Percentiles rank a stretch among this genome's conserved stretches.
These are phyloP conservation scores for Callimorpha dominula DNA, from an alignment of 2,888 invertebrate species.

Conservation along the genomic window DNA sequence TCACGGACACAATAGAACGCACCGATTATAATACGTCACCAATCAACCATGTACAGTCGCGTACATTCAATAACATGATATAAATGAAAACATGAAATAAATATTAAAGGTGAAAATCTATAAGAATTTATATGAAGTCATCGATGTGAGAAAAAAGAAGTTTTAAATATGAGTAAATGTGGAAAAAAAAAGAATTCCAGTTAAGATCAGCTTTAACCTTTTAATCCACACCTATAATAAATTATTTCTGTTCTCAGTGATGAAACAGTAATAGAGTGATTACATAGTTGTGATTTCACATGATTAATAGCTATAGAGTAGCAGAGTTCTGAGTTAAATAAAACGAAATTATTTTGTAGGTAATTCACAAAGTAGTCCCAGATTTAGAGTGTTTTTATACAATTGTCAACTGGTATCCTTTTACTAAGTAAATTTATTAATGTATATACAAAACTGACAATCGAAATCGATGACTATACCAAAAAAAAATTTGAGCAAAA, in stretches of 20 bases:
- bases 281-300: too few relatives aligned
- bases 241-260: too few relatives aligned
- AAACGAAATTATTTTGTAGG: too few relatives aligned
- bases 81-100: constrained; percentile 8
- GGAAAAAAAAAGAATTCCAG: background rate
- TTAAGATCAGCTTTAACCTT: background rate
- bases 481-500: background rate
- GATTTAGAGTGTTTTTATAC: background rate
- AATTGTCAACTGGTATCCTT: background rate
- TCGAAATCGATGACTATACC: background rate
- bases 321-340: too few relatives aligned
- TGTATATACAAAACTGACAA: background rate
- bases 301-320: too few relatives aligned
- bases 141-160: background rate
- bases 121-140: background rate
- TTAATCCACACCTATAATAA: background rate
- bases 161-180: background rate
- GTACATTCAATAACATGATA: constrained; percentile 14
- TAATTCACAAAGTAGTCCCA: background rate
- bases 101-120: background rate
- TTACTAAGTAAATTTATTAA: background rate
- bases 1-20: constrained; percentile 40
- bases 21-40: constrained; percentile 51
- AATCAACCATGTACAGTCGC: constrained; percentile 39
- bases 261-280: background rate